phyloP scores from a whole-genome alignment of 2,888 invertebrate genomes.

The Molorchus minor region DNA sequence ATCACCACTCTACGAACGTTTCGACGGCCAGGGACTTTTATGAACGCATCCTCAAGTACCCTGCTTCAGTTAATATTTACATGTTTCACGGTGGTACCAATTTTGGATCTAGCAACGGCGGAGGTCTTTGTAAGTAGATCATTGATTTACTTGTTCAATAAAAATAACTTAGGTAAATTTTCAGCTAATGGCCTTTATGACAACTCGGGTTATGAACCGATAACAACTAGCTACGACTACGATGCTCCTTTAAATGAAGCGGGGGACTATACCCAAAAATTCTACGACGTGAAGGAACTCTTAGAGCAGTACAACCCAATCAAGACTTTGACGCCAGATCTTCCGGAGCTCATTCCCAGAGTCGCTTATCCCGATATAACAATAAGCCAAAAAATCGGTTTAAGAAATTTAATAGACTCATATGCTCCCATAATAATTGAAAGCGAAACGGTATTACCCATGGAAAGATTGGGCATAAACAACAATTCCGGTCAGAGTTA shows the following conservation, averaged over 20 bases:
- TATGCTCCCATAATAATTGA: background rate
- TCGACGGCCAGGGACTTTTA: background rate
- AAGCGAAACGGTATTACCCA: conserved; percentile 38
- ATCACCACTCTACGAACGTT: conserved; percentile 46
- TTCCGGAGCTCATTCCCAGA: conserved; percentile 51
- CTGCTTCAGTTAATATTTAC: conserved; percentile 80
- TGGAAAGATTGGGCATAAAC: conserved; percentile 58
- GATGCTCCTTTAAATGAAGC: conserved; percentile 89
- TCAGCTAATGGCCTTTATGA: background rate
- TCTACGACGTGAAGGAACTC: conserved; percentile 67
- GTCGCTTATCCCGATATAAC: conserved; percentile 50
- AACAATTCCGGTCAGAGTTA: conserved; percentile 65
- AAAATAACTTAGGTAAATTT: no score
- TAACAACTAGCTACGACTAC: conserved; percentile 66
- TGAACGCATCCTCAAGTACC: conserved; percentile 51
- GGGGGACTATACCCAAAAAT: conserved; percentile 86
- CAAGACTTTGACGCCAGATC: conserved; percentile 49
- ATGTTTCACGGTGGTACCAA: conserved; percentile 93
- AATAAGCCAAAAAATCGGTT: conserved; percentile 25
- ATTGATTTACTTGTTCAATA: no score
- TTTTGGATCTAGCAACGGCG: conserved; percentile 72
- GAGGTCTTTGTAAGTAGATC: conserved; percentile 15
- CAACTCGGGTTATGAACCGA: conserved; percentile 43
- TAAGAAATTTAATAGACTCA: background rate
- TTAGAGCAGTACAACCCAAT: conserved; percentile 50